Percentiles rank a stretch among this genome's conserved stretches.
phyloP scores from a whole-genome alignment of 2,113 vertebrate genomes.

The Actenoides lindsayi region DNA sequence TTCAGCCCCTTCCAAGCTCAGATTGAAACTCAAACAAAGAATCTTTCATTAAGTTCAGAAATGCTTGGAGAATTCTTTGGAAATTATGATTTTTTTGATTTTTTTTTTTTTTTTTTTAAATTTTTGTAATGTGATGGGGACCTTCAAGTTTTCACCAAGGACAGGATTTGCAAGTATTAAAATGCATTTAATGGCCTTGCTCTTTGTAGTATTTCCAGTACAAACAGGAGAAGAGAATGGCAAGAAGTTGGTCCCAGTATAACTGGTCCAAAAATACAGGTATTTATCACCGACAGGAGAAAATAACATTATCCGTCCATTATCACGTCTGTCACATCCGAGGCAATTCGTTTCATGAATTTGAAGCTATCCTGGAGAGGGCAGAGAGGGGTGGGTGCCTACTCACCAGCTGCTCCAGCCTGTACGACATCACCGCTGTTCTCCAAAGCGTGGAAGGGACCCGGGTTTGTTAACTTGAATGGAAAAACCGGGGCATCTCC shows the following conservation, averaged over 20 bases:
- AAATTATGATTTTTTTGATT: not conserved
- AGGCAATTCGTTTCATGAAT: not conserved
- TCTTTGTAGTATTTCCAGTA: not conserved
- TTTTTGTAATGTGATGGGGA: not conserved
- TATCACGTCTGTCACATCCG: not conserved
- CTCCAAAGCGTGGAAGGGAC: not conserved
- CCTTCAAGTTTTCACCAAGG: not conserved
- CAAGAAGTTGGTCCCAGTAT: not conserved
- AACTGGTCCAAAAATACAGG: not conserved
- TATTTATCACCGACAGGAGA: not conserved
- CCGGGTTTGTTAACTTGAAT: not conserved
- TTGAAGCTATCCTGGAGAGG: not conserved
- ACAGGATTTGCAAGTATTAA: not conserved
- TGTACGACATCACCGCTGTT: fast-evolving
- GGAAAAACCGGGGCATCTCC: not conserved
- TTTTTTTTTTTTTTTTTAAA: not conserved
- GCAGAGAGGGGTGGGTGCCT: not conserved
- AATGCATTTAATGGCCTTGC: not conserved
- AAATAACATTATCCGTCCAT: not conserved
- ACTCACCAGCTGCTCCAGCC: not conserved
- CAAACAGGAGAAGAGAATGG: not conserved
- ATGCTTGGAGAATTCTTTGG: constrained; percentile 7
- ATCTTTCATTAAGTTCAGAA: constrained; percentile 47
- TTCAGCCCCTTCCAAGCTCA: constrained; percentile 19
- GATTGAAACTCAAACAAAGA: constrained; percentile 62